A percentile compares a stretch with the other conserved stretches of the same genome.
Evolutionary conservation across 2,888 invertebrate species (phyloP).

Genomic region (Erannis defoliaria): DNA sequence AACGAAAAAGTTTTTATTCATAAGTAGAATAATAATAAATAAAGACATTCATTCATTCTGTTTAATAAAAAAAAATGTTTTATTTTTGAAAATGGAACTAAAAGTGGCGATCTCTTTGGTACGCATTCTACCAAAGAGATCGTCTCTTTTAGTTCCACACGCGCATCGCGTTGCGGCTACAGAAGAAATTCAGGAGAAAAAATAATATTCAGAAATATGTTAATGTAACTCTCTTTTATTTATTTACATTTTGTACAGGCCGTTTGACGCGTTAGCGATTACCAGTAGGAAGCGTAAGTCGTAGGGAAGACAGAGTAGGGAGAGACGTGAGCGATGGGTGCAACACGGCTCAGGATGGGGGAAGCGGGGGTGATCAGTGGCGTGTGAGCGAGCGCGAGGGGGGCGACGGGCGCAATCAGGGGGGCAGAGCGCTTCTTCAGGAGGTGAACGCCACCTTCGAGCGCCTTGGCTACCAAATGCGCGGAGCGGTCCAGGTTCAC

Average conservation of each 20-base stretch:
- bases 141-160: too few relatives aligned
- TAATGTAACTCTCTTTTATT: conserved; percentile 78
- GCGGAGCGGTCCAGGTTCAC: conserved; percentile 77
- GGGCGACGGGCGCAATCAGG: conserved; percentile 31
- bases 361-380: conserved; percentile 35
- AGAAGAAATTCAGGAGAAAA: conserved; percentile 7
- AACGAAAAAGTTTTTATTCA: too few relatives aligned
- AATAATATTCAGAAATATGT: conserved; percentile 35
- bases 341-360: conserved; percentile 30
- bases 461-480: conserved; percentile 68
- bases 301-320: conserved; percentile 38
- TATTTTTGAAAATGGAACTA: too few relatives aligned
- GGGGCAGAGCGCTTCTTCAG: conserved; percentile 70
- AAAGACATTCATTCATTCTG: too few relatives aligned
- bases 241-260: conserved; percentile 56
- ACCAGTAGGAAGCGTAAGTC: conserved; percentile 53
- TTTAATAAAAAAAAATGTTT: too few relatives aligned
- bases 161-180: too few relatives aligned
- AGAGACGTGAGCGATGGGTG: conserved; percentile 32
- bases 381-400: conserved; percentile 34
- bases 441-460: conserved; percentile 58
- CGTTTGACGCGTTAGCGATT: conserved; percentile 14
- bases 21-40: too few relatives aligned
- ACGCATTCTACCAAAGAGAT: too few relatives aligned
- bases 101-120: too few relatives aligned